Percentiles rank a stretch among this genome's conserved stretches.
Evolutionary conservation across 2,888 invertebrate species (phyloP).

Genomic region (Phlogophora meticulosa): DNA sequence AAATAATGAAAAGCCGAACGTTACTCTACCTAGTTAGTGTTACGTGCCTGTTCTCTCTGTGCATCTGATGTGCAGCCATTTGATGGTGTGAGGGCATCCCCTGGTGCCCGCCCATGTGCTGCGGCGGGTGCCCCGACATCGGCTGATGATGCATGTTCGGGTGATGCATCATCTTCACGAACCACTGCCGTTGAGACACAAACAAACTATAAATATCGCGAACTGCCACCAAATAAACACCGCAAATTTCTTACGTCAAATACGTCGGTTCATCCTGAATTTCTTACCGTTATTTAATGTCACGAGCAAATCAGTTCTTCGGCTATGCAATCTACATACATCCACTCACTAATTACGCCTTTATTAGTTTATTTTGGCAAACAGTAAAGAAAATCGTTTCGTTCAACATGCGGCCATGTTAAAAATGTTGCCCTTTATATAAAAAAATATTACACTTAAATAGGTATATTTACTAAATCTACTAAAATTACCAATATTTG

Average conservation of each 20-base stretch:
- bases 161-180: conserved; percentile 90
- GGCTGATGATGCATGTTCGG: conserved; percentile 91
- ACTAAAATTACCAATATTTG: conserved; percentile 7
- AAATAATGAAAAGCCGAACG: conserved; percentile 81
- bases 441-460: conserved; percentile 8
- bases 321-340: conserved; percentile 83
- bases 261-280: conserved; percentile 76
- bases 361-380: conserved; percentile 92
- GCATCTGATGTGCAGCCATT: conserved; percentile 93
- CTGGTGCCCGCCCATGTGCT: conserved; percentile 87
- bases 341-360: conserved; percentile 84
- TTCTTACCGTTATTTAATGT: conserved; percentile 81
- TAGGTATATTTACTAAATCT: conserved; percentile 5
- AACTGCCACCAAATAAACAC: conserved; percentile 82
- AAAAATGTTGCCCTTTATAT: conserved; percentile 83
- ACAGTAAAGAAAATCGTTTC: conserved; percentile 95
- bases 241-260: conserved; percentile 72
- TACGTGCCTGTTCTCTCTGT: conserved; percentile 92
- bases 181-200: conserved; percentile 80
- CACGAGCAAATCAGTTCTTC: conserved; percentile 73
- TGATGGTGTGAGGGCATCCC: conserved; percentile 91
- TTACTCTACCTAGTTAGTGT: conserved; percentile 87
- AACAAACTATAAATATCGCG: conserved; percentile 79
- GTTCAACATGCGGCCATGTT: conserved; percentile 97
- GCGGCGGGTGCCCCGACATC: conserved; percentile 89